phyloP scores from a whole-genome alignment of 2,797 vertebrate species.

The Capromys pilorides region DNA sequence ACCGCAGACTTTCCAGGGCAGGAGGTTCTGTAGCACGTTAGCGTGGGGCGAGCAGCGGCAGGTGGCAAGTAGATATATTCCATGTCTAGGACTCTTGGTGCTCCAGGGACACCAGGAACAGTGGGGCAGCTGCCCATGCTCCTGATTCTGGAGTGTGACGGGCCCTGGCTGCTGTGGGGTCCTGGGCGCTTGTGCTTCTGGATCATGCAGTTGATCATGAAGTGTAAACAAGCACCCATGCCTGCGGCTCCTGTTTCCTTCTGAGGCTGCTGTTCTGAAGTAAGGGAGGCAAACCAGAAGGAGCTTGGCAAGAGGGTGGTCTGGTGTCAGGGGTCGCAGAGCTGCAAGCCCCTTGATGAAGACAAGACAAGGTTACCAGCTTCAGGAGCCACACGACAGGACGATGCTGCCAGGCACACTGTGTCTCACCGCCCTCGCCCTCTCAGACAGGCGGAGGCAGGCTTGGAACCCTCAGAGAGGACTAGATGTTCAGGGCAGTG shows the following conservation, averaged over 20 bases:
- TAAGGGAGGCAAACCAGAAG: neutral
- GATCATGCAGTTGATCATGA: neutral
- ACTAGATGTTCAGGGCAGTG: fast-evolving
- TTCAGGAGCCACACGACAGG: neutral
- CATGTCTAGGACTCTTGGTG: neutral
- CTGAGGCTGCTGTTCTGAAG: neutral
- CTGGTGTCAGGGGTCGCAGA: neutral
- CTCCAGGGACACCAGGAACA: neutral
- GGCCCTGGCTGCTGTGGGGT: neutral
- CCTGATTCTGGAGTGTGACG: neutral
- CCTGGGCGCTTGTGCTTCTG: neutral
- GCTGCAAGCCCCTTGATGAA: neutral
- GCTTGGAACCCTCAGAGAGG: too few relatives aligned
- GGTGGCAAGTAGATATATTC: neutral
- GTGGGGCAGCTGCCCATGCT: too few relatives aligned
- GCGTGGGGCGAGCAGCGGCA: fast-evolving
- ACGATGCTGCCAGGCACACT: neutral
- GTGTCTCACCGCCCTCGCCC: neutral
- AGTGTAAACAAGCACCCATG: neutral
- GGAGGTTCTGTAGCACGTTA: fast-evolving
- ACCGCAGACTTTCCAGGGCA: neutral
- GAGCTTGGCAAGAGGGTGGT: neutral
- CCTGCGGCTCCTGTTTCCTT: neutral
- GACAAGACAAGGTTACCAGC: neutral
- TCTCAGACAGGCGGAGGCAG: neutral